Conservation (phyloP, 2,797 vertebrate genomes). For the Cottoperca gobio region DNA sequence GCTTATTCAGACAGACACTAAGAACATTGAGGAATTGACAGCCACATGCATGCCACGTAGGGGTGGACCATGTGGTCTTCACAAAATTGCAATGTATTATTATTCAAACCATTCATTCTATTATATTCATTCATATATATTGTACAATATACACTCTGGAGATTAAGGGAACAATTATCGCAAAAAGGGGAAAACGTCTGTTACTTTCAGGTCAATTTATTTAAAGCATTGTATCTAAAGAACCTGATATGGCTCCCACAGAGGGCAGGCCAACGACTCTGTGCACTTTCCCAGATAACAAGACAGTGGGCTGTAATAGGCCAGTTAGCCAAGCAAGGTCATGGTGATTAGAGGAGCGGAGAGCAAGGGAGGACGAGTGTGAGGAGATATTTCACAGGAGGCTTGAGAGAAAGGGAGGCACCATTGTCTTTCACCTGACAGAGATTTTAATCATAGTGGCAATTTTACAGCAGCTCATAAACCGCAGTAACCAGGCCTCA, state of each 20-base stretch:
- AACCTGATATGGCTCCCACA: not conserved
- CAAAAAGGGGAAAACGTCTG: not conserved
- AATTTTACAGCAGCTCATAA: slow-evolving; percentile 78
- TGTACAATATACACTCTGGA: not conserved
- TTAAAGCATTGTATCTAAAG: not conserved
- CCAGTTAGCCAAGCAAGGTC: slow-evolving; percentile 55
- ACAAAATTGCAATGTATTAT: not conserved
- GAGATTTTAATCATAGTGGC: slow-evolving; percentile 83
- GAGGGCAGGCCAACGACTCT: not conserved
- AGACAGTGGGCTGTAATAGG: slow-evolving; percentile 21
- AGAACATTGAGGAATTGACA: not conserved
- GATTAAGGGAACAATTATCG: not conserved
- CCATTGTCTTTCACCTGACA: slow-evolving; percentile 70
- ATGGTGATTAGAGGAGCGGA: slow-evolving; percentile 34
- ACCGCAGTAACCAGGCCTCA: slow-evolving; percentile 70
- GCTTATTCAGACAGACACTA: not conserved
- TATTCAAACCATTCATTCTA: no score
- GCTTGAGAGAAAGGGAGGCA: slow-evolving; percentile 44
- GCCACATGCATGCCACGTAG: not conserved
- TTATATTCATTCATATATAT: no score
- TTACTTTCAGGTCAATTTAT: slow-evolving; percentile 2
- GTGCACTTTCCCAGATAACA: slow-evolving; percentile 16
- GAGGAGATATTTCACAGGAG: slow-evolving; percentile 42
- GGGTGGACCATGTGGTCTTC: not conserved
- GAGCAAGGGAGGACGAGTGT: not conserved